These are phyloP conservation scores for Brenthis ino DNA, from an alignment of 2,888 invertebrate genomes.

Conservation along the genomic window DNA sequence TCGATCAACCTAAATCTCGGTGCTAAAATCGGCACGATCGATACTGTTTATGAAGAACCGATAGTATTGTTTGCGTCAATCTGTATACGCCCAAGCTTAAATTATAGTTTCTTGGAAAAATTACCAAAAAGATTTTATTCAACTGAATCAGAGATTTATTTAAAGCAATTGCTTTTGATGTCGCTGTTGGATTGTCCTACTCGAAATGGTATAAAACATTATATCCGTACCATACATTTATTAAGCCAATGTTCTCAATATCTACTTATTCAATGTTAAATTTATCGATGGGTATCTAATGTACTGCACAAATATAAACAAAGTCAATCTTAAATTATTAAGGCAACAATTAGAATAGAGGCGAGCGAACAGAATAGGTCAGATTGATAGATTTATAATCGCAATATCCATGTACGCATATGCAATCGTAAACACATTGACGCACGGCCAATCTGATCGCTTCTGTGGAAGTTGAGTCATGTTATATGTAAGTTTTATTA, in stretches of 20 bases:
- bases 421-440: conserved; percentile 17
- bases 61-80: conserved; percentile 36
- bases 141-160: not conserved
- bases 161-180: conserved; percentile 34
- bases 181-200: conserved; percentile 69
- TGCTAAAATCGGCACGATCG: conserved; percentile 36
- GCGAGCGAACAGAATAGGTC: conserved; percentile 57
- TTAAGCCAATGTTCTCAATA: conserved; percentile 33
- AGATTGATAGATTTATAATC: conserved; percentile 48
- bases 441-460: conserved; percentile 53
- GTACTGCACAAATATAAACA: conserved; percentile 61
- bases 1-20: conserved; percentile 36
- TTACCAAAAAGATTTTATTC: not conserved
- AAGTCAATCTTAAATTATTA: conserved; percentile 68
- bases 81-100: conserved; percentile 14
- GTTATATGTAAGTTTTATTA: conserved; percentile 56
- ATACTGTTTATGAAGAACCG: conserved; percentile 29
- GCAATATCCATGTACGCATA: conserved; percentile 26
- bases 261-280: conserved; percentile 38
- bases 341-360: conserved; percentile 61
- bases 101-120: not conserved
- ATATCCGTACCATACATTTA: conserved; percentile 57
- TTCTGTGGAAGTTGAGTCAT: conserved; percentile 52
- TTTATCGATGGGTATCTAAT: conserved; percentile 47
- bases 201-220: conserved; percentile 52